Conservation (phyloP, 2,113 vertebrate genomes). For the Azemiops feae region DNA sequence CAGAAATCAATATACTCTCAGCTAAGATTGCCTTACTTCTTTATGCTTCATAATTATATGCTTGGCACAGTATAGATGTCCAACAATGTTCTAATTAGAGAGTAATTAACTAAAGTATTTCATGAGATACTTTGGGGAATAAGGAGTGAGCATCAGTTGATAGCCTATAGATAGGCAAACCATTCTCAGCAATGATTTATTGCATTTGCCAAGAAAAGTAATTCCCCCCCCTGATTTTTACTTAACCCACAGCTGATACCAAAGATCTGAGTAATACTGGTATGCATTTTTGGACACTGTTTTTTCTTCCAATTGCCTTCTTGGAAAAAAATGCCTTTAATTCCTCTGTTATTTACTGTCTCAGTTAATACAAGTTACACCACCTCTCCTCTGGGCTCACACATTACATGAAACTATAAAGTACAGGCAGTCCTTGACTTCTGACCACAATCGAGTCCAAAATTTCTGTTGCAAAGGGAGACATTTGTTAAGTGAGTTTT, state of each 20-base stretch:
- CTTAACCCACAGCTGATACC: background rate
- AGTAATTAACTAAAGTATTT: constrained; percentile 75
- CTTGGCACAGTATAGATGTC: constrained; percentile 69
- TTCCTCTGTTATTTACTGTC: background rate
- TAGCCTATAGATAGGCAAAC: constrained; percentile 54
- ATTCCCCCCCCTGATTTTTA: background rate
- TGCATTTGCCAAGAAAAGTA: constrained; percentile 16
- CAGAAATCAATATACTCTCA: constrained; percentile 67
- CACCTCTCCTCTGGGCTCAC: background rate
- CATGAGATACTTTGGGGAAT: constrained; percentile 59
- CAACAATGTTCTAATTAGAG: constrained; percentile 75
- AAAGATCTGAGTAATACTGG: constrained; percentile 10
- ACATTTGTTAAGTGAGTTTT: background rate
- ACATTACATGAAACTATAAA: background rate
- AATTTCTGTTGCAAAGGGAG: background rate
- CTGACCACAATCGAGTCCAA: background rate
- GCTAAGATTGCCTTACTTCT: constrained; percentile 63
- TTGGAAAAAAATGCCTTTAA: background rate
- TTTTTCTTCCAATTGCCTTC: background rate
- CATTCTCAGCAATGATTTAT: constrained; percentile 45
- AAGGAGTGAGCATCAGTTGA: constrained; percentile 58
- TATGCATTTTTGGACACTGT: background rate
- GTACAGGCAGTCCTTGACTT: background rate
- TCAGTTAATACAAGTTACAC: background rate
- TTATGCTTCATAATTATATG: constrained; percentile 70